These are phyloP conservation scores for Amaurobius ferox DNA, from an alignment of 2,888 invertebrate species.

Conservation along the genomic window DNA sequence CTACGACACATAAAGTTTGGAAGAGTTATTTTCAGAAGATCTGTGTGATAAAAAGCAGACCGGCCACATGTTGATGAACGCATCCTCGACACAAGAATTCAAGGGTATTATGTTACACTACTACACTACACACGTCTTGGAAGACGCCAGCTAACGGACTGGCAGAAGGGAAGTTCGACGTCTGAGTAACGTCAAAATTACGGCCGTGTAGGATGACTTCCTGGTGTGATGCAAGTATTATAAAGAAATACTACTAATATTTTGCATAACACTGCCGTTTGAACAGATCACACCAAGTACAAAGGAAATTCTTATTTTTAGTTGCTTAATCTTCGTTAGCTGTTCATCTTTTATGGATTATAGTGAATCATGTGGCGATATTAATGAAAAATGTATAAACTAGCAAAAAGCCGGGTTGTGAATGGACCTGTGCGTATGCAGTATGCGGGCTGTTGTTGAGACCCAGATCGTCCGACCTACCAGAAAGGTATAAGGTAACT, in stretches of 20 bases:
- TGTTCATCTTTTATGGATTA: background rate
- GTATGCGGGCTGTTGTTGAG: no score
- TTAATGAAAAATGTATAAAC: no score
- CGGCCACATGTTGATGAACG: slow-evolving; percentile 13
- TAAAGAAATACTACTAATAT: no score
- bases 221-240: no score
- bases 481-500: no score
- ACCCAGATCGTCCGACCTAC: no score
- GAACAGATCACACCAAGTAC: no score
- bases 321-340: background rate
- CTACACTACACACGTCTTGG: background rate
- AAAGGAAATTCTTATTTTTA: no score
- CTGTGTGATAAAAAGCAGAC: slow-evolving; percentile 6
- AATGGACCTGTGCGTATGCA: no score
- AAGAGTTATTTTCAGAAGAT: background rate
- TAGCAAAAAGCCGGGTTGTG: no score
- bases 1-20: background rate
- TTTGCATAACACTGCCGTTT: no score
- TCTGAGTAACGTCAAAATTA: background rate
- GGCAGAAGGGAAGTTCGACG: background rate
- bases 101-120: background rate
- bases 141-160: background rate
- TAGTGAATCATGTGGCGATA: no score
- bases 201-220: background rate
- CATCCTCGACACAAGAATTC: background rate